Evolutionary conservation across 1,140 invertebrate genomes (phyloP).

Genomic region (Bathynomus jamesi): DNA sequence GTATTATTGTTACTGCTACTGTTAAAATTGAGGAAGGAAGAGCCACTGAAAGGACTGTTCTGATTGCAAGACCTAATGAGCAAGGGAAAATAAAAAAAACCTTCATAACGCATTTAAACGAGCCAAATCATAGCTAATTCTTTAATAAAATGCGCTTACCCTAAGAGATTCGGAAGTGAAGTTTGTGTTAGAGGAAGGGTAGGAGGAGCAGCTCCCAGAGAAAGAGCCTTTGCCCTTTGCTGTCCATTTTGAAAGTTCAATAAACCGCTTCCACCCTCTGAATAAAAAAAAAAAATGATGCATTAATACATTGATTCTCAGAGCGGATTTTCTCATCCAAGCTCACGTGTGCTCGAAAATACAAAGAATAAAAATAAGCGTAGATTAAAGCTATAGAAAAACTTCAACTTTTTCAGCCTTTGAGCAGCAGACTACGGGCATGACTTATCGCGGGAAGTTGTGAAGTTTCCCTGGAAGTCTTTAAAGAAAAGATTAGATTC

Average conservation of each 20-base stretch:
- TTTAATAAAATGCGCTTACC: neutral
- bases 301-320: no score
- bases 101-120: no score
- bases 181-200: neutral
- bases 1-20: neutral
- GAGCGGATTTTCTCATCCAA: no score
- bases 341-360: no score
- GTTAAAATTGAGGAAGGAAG: neutral
- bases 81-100: neutral
- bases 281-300: neutral
- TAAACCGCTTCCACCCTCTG: neutral
- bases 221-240: neutral
- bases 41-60: neutral
- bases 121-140: neutral
- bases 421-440: no score
- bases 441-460: no score
- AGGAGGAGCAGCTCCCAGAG: neutral
- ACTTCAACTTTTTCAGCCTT: no score
- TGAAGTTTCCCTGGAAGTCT: no score
- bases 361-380: neutral
- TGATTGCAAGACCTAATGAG: neutral
- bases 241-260: neutral
- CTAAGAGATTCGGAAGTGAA: neutral
- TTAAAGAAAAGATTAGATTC: no score
- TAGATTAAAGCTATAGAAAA: no score